Conservation (phyloP, 2,797 vertebrate genomes). For the Hippoglossus hippoglossus region DNA sequence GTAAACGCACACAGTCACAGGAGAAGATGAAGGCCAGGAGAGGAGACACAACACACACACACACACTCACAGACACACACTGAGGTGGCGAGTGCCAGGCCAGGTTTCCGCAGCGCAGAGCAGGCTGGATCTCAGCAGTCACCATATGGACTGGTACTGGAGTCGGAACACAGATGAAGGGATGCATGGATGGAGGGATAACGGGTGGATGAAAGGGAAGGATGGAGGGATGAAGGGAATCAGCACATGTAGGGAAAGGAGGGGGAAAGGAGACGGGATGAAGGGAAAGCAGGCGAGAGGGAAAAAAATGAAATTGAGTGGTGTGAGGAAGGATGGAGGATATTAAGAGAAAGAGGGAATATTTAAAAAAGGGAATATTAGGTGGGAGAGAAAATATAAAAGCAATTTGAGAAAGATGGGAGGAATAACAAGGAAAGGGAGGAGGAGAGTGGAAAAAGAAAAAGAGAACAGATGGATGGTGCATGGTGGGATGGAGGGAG, state of each 20-base stretch:
- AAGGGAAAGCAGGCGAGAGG: neutral
- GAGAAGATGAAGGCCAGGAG: conserved; percentile 37
- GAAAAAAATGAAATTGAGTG: no score
- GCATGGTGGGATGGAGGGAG: no score
- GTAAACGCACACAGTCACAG: conserved; percentile 8
- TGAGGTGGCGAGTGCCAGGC: conserved; percentile 58
- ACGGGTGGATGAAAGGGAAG: conserved; percentile 1
- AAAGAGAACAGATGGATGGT: no score
- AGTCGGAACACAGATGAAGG: conserved; percentile 58
- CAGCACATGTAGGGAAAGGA: neutral
- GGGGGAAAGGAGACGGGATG: neutral
- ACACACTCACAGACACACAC: conserved; percentile 26
- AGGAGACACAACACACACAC: conserved; percentile 3
- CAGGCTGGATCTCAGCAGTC: conserved; percentile 82
- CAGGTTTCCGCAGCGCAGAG: conserved; percentile 74
- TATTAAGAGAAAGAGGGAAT: neutral
- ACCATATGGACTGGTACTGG: conserved; percentile 83
- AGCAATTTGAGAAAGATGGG: neutral
- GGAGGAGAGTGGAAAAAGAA: no score
- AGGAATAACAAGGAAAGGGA: neutral
- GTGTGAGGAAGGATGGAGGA: neutral
- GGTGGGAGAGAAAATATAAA: no score
- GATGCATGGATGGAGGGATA: neutral
- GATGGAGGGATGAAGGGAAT: neutral
- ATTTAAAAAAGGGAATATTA: no score